Percentiles rank a stretch among this genome's conserved stretches.
Conservation (phyloP, 2,797 vertebrate species). For the Pyrocephalus nanus region DNA sequence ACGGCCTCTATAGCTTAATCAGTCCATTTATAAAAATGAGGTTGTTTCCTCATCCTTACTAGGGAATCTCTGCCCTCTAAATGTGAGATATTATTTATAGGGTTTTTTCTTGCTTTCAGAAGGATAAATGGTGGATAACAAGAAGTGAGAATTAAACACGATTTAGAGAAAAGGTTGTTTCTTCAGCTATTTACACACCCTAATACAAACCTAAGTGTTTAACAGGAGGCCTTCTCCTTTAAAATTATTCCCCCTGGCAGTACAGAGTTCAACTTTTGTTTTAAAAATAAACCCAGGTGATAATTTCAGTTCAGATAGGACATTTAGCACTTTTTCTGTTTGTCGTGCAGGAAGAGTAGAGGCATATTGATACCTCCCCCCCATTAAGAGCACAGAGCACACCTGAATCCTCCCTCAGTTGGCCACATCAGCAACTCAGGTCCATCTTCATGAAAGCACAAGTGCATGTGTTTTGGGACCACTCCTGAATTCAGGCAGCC, state of each 20-base stretch:
- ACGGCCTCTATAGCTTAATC: constrained; percentile 43
- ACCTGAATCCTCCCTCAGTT: neutral
- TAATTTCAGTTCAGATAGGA: neutral
- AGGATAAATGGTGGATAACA: neutral
- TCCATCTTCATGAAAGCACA: neutral
- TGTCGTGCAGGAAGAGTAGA: neutral
- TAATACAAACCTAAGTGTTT: neutral
- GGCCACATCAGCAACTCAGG: neutral
- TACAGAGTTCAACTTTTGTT: constrained; percentile 26
- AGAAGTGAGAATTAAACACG: neutral
- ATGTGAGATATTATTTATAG: constrained; percentile 24
- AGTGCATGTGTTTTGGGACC: neutral
- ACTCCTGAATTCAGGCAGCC: neutral
- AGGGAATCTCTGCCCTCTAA: constrained; percentile 32
- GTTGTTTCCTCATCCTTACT: constrained; percentile 32
- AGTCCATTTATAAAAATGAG: constrained; percentile 46
- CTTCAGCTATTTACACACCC: neutral
- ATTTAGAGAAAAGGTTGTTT: neutral
- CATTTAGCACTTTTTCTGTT: neutral
- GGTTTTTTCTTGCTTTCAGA: neutral
- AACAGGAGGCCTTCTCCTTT: neutral
- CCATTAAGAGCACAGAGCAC: rapidly evolving
- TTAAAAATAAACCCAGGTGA: neutral
- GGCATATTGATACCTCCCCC: neutral
- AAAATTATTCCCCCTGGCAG: neutral